These are phyloP conservation scores for Gymnosoma rotundatum DNA, from an alignment of 2,888 invertebrate species.

Conservation along the genomic window DNA sequence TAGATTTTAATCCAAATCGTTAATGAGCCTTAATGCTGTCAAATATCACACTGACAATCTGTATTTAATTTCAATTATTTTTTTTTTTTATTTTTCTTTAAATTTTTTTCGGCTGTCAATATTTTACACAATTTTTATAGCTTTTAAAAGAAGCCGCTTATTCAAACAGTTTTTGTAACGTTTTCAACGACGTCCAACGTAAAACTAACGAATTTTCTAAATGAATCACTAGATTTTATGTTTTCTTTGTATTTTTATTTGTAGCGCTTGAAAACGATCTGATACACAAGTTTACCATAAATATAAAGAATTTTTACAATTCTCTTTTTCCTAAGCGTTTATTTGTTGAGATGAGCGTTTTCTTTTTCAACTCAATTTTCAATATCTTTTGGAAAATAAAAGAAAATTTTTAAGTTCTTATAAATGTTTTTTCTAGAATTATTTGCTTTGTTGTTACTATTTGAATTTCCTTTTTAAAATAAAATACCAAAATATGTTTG, in stretches of 20 bases:
- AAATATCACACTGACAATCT: constrained; percentile 33
- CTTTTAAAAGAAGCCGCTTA: constrained; percentile 28
- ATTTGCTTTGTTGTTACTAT: constrained; percentile 35
- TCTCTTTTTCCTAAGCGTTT: constrained; percentile 21
- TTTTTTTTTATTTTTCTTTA: constrained; percentile 5
- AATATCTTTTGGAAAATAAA: constrained; percentile 36
- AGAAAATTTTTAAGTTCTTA: constrained; percentile 17
- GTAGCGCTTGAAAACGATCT: constrained; percentile 27
- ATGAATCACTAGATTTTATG: constrained; percentile 72
- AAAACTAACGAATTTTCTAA: constrained; percentile 71
- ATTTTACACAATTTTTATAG: constrained; percentile 10
- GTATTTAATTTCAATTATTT: background rate
- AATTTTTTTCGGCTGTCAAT: constrained; percentile 7
- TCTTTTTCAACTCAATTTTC: constrained; percentile 2
- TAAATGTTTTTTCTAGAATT: constrained; percentile 62
- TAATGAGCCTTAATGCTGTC: constrained; percentile 37
- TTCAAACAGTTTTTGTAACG: constrained; percentile 54
- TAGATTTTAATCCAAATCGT: constrained; percentile 55
- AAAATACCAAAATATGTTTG: constrained; percentile 35
- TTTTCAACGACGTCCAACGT: constrained; percentile 64
- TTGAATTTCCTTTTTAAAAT: constrained; percentile 36
- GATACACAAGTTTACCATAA: constrained; percentile 31
- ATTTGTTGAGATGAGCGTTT: background rate
- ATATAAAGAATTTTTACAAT: constrained; percentile 30
- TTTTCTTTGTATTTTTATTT: constrained; percentile 67